Evolutionary conservation across 2,888 invertebrate species (phyloP), one percentile per base, ranked within the genome.

Genomic region (Dynastes hyllus): DNA sequence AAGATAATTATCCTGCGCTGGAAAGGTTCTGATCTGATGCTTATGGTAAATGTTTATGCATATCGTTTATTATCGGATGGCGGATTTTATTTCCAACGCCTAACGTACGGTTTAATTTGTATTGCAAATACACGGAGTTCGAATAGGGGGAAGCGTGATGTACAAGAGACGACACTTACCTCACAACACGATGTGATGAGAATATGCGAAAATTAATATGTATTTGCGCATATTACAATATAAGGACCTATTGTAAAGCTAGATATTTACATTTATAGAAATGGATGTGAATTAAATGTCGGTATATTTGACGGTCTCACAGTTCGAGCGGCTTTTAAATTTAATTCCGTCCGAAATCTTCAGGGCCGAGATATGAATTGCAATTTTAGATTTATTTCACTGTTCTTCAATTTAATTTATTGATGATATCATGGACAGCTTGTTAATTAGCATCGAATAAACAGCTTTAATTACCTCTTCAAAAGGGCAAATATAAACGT

Each of bases 41-140:
- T 73, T 73, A 73, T 73, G 73, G 37, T 73, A 58, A 73, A 73
- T 73, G 73, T 73, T 73, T 73, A 73, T 73, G 73, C 73, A 73
- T 73, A 73, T 73, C 73, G 73, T 58, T 73, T 73, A 58, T 73
- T 73, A 73, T 58, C 40, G 61, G 58, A 40, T 58, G 58, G 58
- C 37, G 61, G 37, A 58, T 67, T 73, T 73, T 73, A 73, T 73
- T 40, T 58, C 40, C 73, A 58, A 73, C 58, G 61, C 27, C 37
- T 22, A 58, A 73, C 73, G 37, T 73, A 73, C 73, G 58, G 58
- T 73, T 73, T 73, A 73, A 73, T 73, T 73, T 73, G 73, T 73
- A 73, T 73, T 73, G 73, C 73, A 73, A 73, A 73, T 58, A 27
- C 58, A 40, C 51, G 11, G 37, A 67, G 45, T 73, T 73, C 58